Percentiles rank a stretch among this genome's conserved stretches.
Conservation (phyloP, 2,888 invertebrate species). For the Eurytoma californica region DNA sequence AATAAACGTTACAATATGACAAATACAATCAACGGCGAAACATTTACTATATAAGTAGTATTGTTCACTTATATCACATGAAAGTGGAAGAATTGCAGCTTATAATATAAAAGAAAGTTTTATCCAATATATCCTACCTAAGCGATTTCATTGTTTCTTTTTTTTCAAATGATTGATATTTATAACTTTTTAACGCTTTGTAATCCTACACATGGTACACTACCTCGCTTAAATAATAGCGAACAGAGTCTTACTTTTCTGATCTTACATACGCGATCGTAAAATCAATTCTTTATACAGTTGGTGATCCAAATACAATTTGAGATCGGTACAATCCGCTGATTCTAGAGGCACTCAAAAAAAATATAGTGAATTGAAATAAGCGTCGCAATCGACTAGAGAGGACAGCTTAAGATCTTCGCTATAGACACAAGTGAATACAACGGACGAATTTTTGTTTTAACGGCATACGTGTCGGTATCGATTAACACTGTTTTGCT, state of each 20-base stretch:
- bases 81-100: constrained; percentile 47
- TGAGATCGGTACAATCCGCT: constrained; percentile 39
- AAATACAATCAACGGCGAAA: constrained; percentile 42
- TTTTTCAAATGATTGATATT: neutral
- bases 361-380: constrained; percentile 11
- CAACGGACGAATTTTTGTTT: constrained; percentile 23
- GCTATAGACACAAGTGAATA: neutral
- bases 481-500: constrained; percentile 27
- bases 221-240: constrained; percentile 29
- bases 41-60: constrained; percentile 35
- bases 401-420: neutral
- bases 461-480: constrained; percentile 37
- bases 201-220: constrained; percentile 7
- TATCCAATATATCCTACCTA: constrained; percentile 33
- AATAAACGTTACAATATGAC: constrained; percentile 46
- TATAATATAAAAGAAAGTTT: constrained; percentile 28
- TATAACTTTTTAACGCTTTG: constrained; percentile 6
- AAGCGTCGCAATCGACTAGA: neutral
- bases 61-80: constrained; percentile 56
- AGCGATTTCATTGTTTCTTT: constrained; percentile 2
- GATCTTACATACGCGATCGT: constrained; percentile 15
- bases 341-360: constrained; percentile 26
- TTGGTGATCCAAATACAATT: constrained; percentile 38
- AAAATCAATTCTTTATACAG: constrained; percentile 35
- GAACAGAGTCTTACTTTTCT: constrained; percentile 27